These are phyloP conservation scores for Argynnis bischoffii DNA, from an alignment of 2,888 invertebrate genomes.

Conservation along the genomic window DNA sequence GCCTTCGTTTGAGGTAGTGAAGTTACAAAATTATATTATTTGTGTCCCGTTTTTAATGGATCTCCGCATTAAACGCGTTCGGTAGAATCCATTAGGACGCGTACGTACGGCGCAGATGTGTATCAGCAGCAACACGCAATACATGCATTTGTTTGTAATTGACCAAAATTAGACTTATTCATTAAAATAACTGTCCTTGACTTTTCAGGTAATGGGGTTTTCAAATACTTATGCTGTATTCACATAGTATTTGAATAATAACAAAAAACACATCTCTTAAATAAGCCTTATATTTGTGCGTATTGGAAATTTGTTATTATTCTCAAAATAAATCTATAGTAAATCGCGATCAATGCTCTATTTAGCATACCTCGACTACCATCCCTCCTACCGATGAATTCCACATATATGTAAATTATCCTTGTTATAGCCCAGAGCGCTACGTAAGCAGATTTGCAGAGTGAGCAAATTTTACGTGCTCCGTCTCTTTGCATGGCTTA, in stretches of 20 bases:
- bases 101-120: slow-evolving; percentile 54
- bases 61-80: slow-evolving; percentile 54
- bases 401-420: slow-evolving; percentile 33
- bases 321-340: slow-evolving; percentile 9
- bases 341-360: slow-evolving; percentile 20
- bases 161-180: slow-evolving; percentile 19
- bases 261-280: not conserved
- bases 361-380: slow-evolving; percentile 11
- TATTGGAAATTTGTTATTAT: not conserved
- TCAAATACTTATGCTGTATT: slow-evolving; percentile 2
- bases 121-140: slow-evolving; percentile 60
- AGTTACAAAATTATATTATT: slow-evolving; percentile 38
- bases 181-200: slow-evolving; percentile 10
- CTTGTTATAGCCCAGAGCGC: slow-evolving; percentile 21
- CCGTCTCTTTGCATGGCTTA: slow-evolving; percentile 17
- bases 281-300: not conserved
- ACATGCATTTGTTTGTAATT: slow-evolving; percentile 55
- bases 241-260: not conserved
- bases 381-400: slow-evolving; percentile 24
- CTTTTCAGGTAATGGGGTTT: slow-evolving; percentile 3
- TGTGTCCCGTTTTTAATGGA: slow-evolving; percentile 52
- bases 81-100: slow-evolving; percentile 71
- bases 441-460: slow-evolving; percentile 22
- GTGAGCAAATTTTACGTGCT: slow-evolving; percentile 15
- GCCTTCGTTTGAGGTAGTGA: slow-evolving; percentile 29